A percentile compares a stretch with the other conserved stretches of the same genome.
These are phyloP conservation scores for Drosophila gaucha DNA, from an alignment of 2,888 invertebrate genomes.

Conservation along the genomic window DNA sequence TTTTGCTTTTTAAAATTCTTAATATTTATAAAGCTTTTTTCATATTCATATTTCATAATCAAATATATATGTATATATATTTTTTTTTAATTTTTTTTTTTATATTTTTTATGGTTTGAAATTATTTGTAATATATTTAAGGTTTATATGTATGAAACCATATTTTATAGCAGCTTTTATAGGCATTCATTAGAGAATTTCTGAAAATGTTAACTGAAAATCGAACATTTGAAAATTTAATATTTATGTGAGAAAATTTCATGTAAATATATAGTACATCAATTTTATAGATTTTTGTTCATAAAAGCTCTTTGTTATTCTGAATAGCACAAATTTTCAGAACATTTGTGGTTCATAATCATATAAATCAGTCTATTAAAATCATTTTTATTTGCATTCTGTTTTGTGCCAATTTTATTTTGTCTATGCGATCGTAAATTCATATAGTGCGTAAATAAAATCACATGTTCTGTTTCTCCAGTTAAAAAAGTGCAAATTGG, in stretches of 20 bases:
- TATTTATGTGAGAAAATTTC: too few relatives aligned
- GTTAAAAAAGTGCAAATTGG: conserved; percentile 3
- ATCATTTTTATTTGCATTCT: conserved; percentile 1
- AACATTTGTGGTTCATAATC: background rate
- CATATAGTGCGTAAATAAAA: background rate
- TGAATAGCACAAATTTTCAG: background rate
- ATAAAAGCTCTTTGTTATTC: background rate
- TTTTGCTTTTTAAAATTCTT: too few relatives aligned
- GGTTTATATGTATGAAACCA: too few relatives aligned
- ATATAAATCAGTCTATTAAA: conserved; percentile 5
- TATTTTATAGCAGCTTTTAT: too few relatives aligned
- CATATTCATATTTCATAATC: too few relatives aligned
- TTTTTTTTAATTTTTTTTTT: too few relatives aligned
- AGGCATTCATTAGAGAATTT: too few relatives aligned
- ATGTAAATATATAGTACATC: too few relatives aligned
- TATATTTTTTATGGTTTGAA: too few relatives aligned
- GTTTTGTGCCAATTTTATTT: background rate
- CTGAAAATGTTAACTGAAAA: background rate
- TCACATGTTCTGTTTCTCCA: background rate
- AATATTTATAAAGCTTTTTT: too few relatives aligned
- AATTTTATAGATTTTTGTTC: background rate
- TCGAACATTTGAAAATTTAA: background rate
- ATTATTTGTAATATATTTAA: too few relatives aligned
- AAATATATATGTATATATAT: too few relatives aligned
- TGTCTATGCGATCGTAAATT: conserved; percentile 5